Percentiles rank a stretch among this genome's conserved stretches.
Evolutionary conservation across 2,888 invertebrate species (phyloP).

Genomic region (Conchocele bisecta): DNA sequence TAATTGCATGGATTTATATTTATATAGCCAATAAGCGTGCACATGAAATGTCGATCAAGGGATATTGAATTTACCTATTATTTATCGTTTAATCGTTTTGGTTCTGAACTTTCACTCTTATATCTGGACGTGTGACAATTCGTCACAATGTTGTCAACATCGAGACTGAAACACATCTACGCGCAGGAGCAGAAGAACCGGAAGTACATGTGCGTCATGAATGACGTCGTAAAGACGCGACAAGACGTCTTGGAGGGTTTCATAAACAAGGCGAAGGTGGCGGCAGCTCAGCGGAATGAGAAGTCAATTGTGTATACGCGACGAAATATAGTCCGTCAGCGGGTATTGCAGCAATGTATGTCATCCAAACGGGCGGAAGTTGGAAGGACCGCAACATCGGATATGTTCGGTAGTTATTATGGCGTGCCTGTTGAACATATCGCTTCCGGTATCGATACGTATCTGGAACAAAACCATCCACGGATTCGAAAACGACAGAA

Average conservation of each 20-base stretch:
- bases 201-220: slow-evolving; percentile 64
- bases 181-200: slow-evolving; percentile 58
- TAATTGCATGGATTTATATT: too few relatives aligned
- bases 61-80: too few relatives aligned
- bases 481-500: slow-evolving; percentile 50
- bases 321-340: slow-evolving; percentile 55
- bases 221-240: slow-evolving; percentile 59
- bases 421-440: slow-evolving; percentile 59
- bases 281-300: slow-evolving; percentile 45
- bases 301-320: slow-evolving; percentile 56
- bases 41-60: too few relatives aligned
- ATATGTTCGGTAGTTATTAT: slow-evolving; percentile 56
- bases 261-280: slow-evolving; percentile 58
- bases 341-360: slow-evolving; percentile 62
- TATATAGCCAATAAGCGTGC: too few relatives aligned
- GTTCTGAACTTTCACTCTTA: too few relatives aligned
- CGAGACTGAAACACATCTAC: slow-evolving; percentile 43
- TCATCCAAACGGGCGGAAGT: slow-evolving; percentile 56
- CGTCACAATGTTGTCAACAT: slow-evolving; percentile 52
- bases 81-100: too few relatives aligned
- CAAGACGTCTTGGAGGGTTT: slow-evolving; percentile 48
- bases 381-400: slow-evolving; percentile 28
- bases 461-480: slow-evolving; percentile 59
- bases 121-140: too few relatives aligned
- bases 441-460: slow-evolving; percentile 54